Evolutionary conservation across 2,797 vertebrate genomes (phyloP).

Genomic region (Epinephelus malabaricus): DNA sequence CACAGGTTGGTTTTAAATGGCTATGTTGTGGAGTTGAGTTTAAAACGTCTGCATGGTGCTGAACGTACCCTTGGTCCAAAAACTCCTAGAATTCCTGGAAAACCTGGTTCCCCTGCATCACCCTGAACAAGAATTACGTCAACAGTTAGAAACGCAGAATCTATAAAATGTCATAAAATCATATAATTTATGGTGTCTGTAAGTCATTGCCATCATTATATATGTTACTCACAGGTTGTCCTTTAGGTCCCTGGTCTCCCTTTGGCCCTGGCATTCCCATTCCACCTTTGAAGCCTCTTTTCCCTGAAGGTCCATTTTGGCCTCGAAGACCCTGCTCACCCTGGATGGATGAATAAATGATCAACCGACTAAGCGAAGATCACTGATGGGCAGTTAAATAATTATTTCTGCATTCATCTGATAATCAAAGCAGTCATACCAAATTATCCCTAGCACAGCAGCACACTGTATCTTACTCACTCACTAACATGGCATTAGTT

Average conservation of each 20-base stretch:
- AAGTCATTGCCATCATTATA: background rate
- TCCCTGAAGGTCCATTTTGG: conserved; percentile 90
- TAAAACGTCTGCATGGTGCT: background rate
- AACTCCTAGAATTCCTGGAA: conserved; percentile 93
- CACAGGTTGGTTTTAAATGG: too few species aligned
- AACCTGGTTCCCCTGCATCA: conserved; percentile 92
- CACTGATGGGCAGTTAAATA: background rate
- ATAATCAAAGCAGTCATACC: background rate
- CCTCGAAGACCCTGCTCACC: conserved; percentile 94
- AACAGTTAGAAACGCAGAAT: conserved; percentile 10
- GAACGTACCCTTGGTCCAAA: conserved; percentile 95
- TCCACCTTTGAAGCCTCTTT: conserved; percentile 92
- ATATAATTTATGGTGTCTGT: too few species aligned
- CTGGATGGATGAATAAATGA: conserved; percentile 75
- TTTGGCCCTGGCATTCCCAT: conserved; percentile 92
- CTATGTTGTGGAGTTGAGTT: too few species aligned
- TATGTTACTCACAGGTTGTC: conserved; percentile 90
- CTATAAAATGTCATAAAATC: background rate
- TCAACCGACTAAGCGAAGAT: background rate
- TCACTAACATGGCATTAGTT: background rate
- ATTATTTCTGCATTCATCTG: background rate
- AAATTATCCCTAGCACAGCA: background rate
- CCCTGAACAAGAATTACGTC: conserved; percentile 84
- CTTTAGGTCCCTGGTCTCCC: conserved; percentile 92
- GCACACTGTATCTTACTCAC: background rate